A percentile compares a stretch with the other conserved stretches of the same genome.
phyloP scores from a whole-genome alignment of 2,888 invertebrate species.

The Nomada flava region DNA sequence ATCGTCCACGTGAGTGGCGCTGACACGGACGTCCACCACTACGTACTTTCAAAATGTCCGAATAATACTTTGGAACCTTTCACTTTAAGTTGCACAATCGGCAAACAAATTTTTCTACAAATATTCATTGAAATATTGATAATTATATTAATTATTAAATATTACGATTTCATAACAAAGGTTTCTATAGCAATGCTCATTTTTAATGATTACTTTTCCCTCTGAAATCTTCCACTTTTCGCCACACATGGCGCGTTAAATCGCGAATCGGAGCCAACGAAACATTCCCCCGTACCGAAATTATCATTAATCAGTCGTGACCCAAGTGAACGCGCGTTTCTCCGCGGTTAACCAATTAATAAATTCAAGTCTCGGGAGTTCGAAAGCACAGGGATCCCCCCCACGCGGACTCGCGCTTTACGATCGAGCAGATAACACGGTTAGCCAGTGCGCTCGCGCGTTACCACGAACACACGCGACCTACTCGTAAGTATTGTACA shows the following conservation, averaged over 20 bases:
- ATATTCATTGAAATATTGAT: no score
- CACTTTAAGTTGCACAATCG: no score
- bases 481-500: neutral
- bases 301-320: conserved; percentile 40
- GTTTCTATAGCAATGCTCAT: no score
- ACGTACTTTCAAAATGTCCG: neutral
- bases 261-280: conserved; percentile 7
- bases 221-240: no score
- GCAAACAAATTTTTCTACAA: no score
- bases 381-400: neutral
- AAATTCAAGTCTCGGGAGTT: conserved; percentile 26
- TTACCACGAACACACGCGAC: conserved; percentile 23
- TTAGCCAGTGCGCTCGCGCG: conserved; percentile 9
- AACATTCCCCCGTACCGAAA: conserved; percentile 17
- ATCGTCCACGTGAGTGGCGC: conserved; percentile 10
- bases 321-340: conserved; percentile 6
- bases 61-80: neutral
- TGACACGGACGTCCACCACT: conserved; percentile 20
- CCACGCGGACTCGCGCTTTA: conserved; percentile 13
- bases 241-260: conserved; percentile 5
- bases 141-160: no score
- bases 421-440: conserved; percentile 8
- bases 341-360: conserved; percentile 43
- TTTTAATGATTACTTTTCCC: no score
- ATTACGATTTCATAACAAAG: no score